phyloP scores from a whole-genome alignment of 2,113 vertebrate species.

The Thinocorus orbignyianus region DNA sequence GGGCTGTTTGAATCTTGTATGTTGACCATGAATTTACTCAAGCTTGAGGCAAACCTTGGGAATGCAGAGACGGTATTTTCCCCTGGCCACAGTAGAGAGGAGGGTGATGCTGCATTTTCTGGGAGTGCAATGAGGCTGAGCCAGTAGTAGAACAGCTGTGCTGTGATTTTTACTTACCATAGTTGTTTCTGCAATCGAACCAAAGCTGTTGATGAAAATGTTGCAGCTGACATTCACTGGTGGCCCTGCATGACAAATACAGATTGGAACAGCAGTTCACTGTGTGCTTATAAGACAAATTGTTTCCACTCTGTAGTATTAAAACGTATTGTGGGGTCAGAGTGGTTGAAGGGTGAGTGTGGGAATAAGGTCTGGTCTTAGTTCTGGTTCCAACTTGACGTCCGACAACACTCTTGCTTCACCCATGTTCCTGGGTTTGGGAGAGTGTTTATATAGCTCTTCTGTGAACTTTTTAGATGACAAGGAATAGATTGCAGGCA shows the following conservation, averaged over 20 bases:
- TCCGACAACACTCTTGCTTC: background rate
- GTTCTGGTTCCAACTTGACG: background rate
- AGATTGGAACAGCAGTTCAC: constrained; percentile 25
- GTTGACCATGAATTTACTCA: background rate
- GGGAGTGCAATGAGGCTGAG: background rate
- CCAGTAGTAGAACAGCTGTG: background rate
- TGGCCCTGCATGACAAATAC: constrained; percentile 84
- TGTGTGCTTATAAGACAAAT: background rate
- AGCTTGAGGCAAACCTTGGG: background rate
- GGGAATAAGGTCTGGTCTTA: background rate
- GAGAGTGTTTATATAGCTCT: background rate
- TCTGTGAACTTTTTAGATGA: background rate
- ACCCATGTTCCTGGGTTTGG: background rate
- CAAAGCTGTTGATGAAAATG: constrained; percentile 99
- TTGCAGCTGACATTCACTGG: constrained; percentile 98
- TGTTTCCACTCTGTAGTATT: background rate
- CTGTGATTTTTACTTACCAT: constrained; percentile 85
- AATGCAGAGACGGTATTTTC: background rate
- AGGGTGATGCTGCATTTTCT: background rate
- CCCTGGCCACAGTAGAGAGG: background rate
- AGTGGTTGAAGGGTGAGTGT: background rate
- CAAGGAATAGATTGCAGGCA: background rate
- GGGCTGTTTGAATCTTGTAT: rapidly evolving
- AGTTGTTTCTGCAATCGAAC: constrained; percentile 98
- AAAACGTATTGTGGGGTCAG: background rate